Evolutionary conservation across 1,140 invertebrate species (phyloP).

Genomic region (Linepithema humile): DNA sequence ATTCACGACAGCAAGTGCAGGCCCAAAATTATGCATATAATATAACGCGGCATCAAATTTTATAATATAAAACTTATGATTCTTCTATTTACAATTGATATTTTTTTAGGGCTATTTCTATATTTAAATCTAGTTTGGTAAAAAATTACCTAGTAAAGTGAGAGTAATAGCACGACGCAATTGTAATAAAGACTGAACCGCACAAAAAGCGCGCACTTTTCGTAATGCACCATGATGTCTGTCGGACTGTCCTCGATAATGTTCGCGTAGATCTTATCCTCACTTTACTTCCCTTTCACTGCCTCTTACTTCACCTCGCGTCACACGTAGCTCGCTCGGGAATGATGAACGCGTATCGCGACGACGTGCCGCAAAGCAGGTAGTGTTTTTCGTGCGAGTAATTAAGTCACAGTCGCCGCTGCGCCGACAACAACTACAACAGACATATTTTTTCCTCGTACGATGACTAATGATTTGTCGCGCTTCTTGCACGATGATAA

Average conservation of each 20-base stretch:
- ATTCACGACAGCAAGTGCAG: neutral
- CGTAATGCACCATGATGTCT: neutral
- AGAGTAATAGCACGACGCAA: neutral
- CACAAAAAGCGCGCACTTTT: neutral
- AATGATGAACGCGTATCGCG: constrained; percentile 30
- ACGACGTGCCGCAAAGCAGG: constrained; percentile 25
- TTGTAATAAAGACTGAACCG: neutral
- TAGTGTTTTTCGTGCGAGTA: constrained; percentile 25
- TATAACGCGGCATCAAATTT: neutral
- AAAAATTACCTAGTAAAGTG: neutral
- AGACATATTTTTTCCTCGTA: constrained; percentile 14
- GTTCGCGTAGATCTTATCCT: constrained; percentile 29
- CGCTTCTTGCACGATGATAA: neutral
- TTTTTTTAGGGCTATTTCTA: neutral
- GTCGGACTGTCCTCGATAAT: constrained; percentile 41
- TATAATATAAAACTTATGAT: too few relatives aligned
- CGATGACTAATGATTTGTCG: constrained; percentile 32
- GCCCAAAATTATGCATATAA: neutral
- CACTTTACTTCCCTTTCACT: constrained; percentile 45
- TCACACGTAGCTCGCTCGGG: constrained; percentile 11
- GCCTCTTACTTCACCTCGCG: constrained; percentile 33
- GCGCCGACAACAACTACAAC: neutral
- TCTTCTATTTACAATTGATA: neutral
- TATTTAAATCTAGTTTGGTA: neutral
- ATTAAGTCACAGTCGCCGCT: constrained; percentile 14